Percentiles rank a stretch among this genome's conserved stretches.
Evolutionary conservation across 2,113 vertebrate species (phyloP).

Genomic region (Scomber scombrus): DNA sequence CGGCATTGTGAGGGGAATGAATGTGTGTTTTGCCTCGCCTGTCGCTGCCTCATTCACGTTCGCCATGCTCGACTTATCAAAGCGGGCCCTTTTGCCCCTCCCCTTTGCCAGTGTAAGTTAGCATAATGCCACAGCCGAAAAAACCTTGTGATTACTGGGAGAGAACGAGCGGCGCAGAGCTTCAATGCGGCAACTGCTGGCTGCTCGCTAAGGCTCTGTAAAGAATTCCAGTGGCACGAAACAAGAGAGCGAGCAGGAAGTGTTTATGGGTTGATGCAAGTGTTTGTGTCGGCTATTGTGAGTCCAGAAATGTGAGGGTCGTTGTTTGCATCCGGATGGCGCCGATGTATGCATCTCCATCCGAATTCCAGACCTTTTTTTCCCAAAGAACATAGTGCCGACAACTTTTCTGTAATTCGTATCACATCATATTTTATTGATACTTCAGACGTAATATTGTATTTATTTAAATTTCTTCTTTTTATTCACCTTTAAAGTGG

Average conservation of each 20-base stretch:
- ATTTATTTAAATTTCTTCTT: background rate
- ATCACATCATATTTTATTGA: background rate
- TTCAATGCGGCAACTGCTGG: slow-evolving; percentile 49
- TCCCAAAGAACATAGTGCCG: background rate
- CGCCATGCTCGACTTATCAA: slow-evolving; percentile 95
- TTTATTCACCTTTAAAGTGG: background rate
- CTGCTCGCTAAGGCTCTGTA: slow-evolving; percentile 8
- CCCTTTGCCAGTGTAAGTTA: slow-evolving; percentile 83
- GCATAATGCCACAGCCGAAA: slow-evolving; percentile 87
- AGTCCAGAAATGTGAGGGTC: background rate
- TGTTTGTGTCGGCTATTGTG: background rate
- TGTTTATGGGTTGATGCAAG: slow-evolving; percentile 19
- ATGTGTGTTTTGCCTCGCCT: slow-evolving; percentile 94
- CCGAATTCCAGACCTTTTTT: background rate
- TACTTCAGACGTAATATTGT: background rate
- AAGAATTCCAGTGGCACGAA: slow-evolving; percentile 50
- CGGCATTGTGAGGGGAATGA: slow-evolving; percentile 91
- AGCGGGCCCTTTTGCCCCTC: slow-evolving; percentile 82
- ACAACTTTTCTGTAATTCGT: background rate
- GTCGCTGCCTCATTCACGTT: slow-evolving; percentile 95
- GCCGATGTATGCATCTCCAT: background rate
- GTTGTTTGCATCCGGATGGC: slow-evolving; percentile 5
- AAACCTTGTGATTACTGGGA: slow-evolving; percentile 72
- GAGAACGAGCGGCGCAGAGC: slow-evolving; percentile 40
- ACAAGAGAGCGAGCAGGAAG: slow-evolving; percentile 34